A percentile compares a stretch with the other conserved stretches of the same genome.
phyloP scores from a whole-genome alignment of 92 coral and sea anemone genomes.

The Zoanthus solanderi region DNA sequence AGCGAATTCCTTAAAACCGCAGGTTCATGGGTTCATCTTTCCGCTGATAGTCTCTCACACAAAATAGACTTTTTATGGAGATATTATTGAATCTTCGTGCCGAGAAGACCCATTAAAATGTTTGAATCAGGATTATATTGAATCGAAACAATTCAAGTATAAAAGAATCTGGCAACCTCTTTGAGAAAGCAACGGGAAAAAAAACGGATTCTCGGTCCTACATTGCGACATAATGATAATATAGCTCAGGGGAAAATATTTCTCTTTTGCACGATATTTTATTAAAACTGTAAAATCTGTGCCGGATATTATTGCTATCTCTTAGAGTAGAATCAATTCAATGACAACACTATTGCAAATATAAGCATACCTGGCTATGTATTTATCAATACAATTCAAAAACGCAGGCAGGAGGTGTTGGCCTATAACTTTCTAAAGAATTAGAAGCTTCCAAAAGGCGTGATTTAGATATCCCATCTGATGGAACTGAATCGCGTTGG shows the following conservation, averaged over 20 bases:
- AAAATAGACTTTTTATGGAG: conserved; percentile 28
- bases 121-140: conserved; percentile 30
- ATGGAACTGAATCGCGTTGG: conserved; percentile 64
- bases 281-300: conserved; percentile 32
- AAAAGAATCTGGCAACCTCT: conserved; percentile 53
- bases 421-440: conserved; percentile 54
- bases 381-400: conserved; percentile 58
- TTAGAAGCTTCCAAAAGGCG: conserved; percentile 53
- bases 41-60: conserved; percentile 38
- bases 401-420: conserved; percentile 69
- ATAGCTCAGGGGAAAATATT: conserved; percentile 40
- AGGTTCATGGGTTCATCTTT: conserved; percentile 40
- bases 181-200: conserved; percentile 32
- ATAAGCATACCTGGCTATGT: conserved; percentile 61
- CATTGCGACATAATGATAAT: conserved; percentile 31
- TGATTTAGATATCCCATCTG: conserved; percentile 50
- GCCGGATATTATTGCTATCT: conserved; percentile 60
- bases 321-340: conserved; percentile 45
- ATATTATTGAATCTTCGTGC: conserved; percentile 39
- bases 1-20: background rate
- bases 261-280: conserved; percentile 45
- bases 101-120: conserved; percentile 39
- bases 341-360: conserved; percentile 52
- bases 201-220: conserved; percentile 39
- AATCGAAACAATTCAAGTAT: conserved; percentile 55